Evolutionary conservation across 2,888 invertebrate species (phyloP), one percentile per base, ranked within the genome.

Genomic region (Scaeva pyrastri): DNA sequence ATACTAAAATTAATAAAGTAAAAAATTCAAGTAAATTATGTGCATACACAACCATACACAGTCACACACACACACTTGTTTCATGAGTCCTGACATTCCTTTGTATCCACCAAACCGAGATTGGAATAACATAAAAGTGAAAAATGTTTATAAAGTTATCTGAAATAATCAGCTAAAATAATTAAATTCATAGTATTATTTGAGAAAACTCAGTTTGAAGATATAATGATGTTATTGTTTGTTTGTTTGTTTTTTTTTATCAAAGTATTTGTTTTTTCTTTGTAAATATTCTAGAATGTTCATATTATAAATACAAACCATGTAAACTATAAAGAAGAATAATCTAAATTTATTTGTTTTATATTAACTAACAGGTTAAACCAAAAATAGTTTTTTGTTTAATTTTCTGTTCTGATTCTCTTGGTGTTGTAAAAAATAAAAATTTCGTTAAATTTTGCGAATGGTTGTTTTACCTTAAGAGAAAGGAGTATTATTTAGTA

Each of bases 101-200:
- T 71, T 52, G 19, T 45, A 62, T 36, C 77, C 45, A 45, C n/a
- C 45, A 78, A 71, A 60, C 62, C 86, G 70, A 74, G 73, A 71
- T 66, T 66, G 58, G 43, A 58, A 39, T 36, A 56, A 23, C 21
- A 52, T 36, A 68, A 68, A 39, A 19, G 19, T 31, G 16, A n/a
- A 11, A 68, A 68, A 21, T 66, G 45, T 52, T 55, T 41, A 64
- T 64, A 72, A 68, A 62, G 56, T 50, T 71, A 52, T 72, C 43
- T 41, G 19, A 52, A 43, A 26, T 66, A 26, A 41, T 75, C 68
- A 48, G 50, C 45, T 64, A 26, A 66, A 74, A 21, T 68, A 50
- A 52, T n/a, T 64, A 56, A 82, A 77, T 74, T 73, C 1, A 86
- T 70, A 86, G 82, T 86, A 86, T 86, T 86, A 82, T 82, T 82